phyloP scores from a whole-genome alignment of 2,113 vertebrate species.

The Cercopithecus mona region DNA sequence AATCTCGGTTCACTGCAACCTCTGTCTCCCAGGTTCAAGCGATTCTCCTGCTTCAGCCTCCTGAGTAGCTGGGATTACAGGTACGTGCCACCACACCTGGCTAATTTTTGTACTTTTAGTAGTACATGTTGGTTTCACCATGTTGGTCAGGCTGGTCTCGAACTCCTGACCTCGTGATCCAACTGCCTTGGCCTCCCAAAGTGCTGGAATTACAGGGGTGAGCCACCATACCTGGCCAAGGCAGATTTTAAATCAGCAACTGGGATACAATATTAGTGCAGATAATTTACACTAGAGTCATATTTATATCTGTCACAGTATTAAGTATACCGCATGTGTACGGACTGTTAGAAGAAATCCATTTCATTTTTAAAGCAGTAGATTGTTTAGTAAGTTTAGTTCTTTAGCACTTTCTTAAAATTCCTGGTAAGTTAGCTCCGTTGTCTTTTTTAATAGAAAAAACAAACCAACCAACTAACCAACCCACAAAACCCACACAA shows the following conservation, averaged over 20 bases:
- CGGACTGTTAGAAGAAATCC: slow-evolving; percentile 40
- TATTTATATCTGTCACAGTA: slow-evolving; percentile 16
- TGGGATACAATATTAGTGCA: slow-evolving; percentile 52
- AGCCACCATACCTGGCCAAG: no score
- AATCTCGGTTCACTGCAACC: no score
- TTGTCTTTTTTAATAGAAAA: slow-evolving; percentile 54
- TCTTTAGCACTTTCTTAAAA: slow-evolving; percentile 59
- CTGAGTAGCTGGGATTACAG: no score
- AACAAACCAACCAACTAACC: neutral
- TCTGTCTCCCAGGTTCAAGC: no score
- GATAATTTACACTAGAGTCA: slow-evolving; percentile 55
- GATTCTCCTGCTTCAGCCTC: no score
- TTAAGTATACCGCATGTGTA: slow-evolving; percentile 17
- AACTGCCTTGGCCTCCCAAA: no score
- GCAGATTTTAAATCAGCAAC: slow-evolving; percentile 70
- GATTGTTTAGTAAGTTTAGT: slow-evolving; percentile 46
- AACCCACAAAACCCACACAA: neutral
- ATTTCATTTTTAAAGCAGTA: slow-evolving; percentile 60
- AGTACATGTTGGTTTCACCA: no score
- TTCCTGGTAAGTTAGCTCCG: slow-evolving; percentile 58
- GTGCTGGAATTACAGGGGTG: no score
- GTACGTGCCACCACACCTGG: no score
- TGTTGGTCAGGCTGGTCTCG: no score
- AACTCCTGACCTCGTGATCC: no score
- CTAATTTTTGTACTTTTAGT: no score